Evolutionary conservation across 2,797 vertebrate species (phyloP), one percentile per base, ranked within the genome.

Genomic region (Lepidocolaptes lacrymiger): DNA sequence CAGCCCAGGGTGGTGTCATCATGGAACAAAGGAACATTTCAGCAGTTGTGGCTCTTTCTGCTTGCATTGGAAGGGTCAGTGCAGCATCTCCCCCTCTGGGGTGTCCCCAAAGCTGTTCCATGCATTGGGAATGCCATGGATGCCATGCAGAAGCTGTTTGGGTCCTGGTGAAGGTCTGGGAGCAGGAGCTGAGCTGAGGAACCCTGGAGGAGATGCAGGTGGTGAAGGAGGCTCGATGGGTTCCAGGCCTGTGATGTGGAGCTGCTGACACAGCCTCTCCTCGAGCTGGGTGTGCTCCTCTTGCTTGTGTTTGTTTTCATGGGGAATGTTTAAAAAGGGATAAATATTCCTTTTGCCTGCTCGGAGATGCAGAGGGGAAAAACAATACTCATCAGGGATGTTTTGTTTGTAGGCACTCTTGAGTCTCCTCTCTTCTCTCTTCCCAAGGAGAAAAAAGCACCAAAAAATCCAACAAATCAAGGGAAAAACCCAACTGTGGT

Each of bases 311-410:
- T 91, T 95, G 79, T 81, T 96, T 90, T 89, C 82, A 82, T 80
- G 93, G 90, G 58, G 72, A 85, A 51, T 61, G 85, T 95, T 96
- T 95, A 73, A 97, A 96, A 96, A 80, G 39, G 89, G 64, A 80
- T 94, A 95, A 93, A 95, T 89, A 89, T 73, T 73, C 59, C 91
- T 94, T 95, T 75, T 81, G 59, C 79, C 55, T 87, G 81, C 84
- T 87, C 69, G 68, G 77, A 93, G 74, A 76, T 81, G 76, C 32
- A 30, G 66, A 62, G 48, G 54, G 49, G 46, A 58, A 86, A 68
- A 83, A 63, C 87, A 84, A 24, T 81, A 46, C 62, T 75, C 51
- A 54, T 8, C 88, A 91, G 91, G 55, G 64, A 66, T 86, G 51
- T 73, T 94, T 92, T 93, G 83, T 74, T 90, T 80, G 81, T n/a